Base-by-base conservation (phyloP, 1,140 invertebrate genomes). In the Tribolium castaneum region DNA sequence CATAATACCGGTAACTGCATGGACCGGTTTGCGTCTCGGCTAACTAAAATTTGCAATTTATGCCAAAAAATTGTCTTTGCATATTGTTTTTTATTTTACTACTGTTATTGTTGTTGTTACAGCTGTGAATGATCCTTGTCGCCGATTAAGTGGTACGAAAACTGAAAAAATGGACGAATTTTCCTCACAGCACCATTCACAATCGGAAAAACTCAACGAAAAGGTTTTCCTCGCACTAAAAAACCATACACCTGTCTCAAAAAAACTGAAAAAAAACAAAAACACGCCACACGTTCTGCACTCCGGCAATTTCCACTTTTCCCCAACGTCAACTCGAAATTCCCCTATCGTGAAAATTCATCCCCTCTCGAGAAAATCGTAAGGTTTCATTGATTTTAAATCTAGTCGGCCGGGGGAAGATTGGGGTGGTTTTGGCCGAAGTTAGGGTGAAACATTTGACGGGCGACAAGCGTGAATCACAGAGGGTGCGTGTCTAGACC, bases 1-100 rank as follows among this genome's bases (percentile, higher is more conserved):
- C 86, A 86, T 86, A 66, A 10, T 66, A 66, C 30, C 0, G 59
- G 4, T 6, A 16, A 25, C 59, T 66, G 59, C 59, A 66, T 66
- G 2, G 59, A 22, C 25, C 59, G 59, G 59, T 66, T 66, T 35
- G 59, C 30, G 25, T 12, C 59, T 35, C 75, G 75, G 59, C 80
- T 79, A 66, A 80, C 13, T 19, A 70, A 73, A 49, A 49, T 12
- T 49, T 2, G 22, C 14, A 71, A 35, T 19, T 19, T 19, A 39
- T 70, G 5, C 10, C 10, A 45, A 19, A 70, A 70, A 34, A 70
- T 30, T 3, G 6, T 45, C 39, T 9, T 0, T 9, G 39, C 39
- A 10, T n/a, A n/a, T 19, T 19, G 16, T 45, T 45, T 45, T 30
- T 30, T 25, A 25, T 25, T 30, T 30, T 30, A 30, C 5, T 30